Evolutionary conservation across 2,113 vertebrate genomes (phyloP).

Genomic region (Turdus rufiventris): DNA sequence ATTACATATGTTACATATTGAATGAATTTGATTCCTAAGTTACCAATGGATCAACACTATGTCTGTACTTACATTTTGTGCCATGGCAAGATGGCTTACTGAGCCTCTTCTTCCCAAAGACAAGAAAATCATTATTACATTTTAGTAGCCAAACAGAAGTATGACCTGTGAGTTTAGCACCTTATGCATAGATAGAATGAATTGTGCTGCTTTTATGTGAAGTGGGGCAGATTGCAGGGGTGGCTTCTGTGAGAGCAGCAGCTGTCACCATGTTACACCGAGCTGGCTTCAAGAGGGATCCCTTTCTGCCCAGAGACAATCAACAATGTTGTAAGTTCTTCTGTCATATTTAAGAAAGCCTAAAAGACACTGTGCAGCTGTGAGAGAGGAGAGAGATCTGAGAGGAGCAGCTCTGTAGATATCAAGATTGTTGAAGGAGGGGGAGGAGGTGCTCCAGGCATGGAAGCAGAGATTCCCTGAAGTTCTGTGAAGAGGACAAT

Average conservation of each 20-base stretch:
- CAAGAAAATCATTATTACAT: background rate
- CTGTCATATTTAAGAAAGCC: background rate
- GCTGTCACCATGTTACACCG: fast-evolving
- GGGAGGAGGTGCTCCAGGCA: fast-evolving
- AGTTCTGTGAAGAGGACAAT: background rate
- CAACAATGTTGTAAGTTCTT: fast-evolving
- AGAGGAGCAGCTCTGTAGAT: background rate
- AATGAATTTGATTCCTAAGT: background rate
- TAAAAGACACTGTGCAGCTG: background rate
- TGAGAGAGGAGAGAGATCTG: background rate
- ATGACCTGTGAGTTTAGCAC: background rate
- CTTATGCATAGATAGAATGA: background rate
- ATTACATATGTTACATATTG: background rate
- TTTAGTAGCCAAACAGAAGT: background rate
- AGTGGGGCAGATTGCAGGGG: background rate
- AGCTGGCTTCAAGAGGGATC: too few species aligned
- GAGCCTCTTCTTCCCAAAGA: background rate
- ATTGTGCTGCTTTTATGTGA: background rate
- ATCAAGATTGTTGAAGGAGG: background rate
- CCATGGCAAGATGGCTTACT: fast-evolving
- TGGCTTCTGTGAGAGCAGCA: background rate
- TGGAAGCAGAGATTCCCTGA: background rate
- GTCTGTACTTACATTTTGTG: background rate
- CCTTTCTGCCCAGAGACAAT: background rate
- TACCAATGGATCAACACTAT: background rate